These are phyloP conservation scores for Bursaphelenchus okinawaensis DNA, from an alignment of 2,888 invertebrate genomes.

Conservation along the genomic window DNA sequence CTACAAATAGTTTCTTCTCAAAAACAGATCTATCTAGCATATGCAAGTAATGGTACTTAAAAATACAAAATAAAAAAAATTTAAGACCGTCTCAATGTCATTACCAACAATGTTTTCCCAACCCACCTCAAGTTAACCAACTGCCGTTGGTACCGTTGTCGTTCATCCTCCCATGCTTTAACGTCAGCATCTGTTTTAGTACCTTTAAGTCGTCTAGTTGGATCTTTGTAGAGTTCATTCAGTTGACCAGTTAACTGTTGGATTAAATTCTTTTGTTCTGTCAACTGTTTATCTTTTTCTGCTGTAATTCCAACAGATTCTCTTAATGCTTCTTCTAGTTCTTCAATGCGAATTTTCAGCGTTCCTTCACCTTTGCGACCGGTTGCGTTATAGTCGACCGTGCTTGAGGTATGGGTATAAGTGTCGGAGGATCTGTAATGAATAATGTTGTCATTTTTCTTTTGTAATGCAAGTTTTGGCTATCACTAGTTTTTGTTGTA, in stretches of 20 bases:
- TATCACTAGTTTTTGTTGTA: no score
- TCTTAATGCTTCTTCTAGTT: conserved; percentile 76
- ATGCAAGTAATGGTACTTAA: background rate
- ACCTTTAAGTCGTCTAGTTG: conserved; percentile 8
- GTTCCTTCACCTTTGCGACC: background rate
- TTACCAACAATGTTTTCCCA: background rate
- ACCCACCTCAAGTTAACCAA: conserved; percentile 74
- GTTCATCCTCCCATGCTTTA: conserved; percentile 65
- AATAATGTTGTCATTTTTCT: background rate
- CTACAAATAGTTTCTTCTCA: no score
- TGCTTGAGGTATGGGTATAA: no score
- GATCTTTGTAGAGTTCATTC: conserved; percentile 22
- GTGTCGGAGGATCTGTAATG: no score
- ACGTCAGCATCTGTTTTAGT: conserved; percentile 56
- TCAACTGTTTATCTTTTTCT: conserved; percentile 62
- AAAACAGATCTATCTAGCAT: no score
- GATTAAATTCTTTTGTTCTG: conserved; percentile 61
- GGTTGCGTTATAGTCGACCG: no score
- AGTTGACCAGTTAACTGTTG: conserved; percentile 39
- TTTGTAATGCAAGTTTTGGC: conserved; percentile 3
- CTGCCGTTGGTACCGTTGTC: conserved; percentile 70
- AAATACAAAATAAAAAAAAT: conserved; percentile 11
- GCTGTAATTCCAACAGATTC: conserved; percentile 68
- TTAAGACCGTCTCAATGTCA: background rate
- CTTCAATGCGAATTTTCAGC: conserved; percentile 65